phyloP scores from a whole-genome alignment of 1,140 invertebrate species.

The Bursaphelenchus mucronatus region DNA sequence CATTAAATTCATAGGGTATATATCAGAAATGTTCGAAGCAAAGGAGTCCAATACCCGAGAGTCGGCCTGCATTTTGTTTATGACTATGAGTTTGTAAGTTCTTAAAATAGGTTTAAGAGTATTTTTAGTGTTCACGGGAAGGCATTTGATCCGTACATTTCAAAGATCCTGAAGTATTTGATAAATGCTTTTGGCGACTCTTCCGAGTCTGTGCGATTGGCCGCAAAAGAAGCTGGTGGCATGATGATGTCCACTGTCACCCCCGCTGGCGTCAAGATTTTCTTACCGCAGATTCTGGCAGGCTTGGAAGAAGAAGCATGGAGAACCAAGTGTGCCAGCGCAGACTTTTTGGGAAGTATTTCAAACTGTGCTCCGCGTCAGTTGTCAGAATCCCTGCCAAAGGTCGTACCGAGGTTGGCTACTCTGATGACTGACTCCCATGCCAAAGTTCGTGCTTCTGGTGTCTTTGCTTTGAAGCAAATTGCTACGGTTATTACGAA shows the following conservation, averaged over 20 bases:
- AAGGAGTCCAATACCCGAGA: constrained; percentile 12
- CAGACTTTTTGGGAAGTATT: constrained; percentile 86
- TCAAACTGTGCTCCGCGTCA: constrained; percentile 97
- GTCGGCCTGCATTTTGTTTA: constrained; percentile 18
- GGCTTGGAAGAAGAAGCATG: constrained; percentile 95
- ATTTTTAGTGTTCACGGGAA: constrained; percentile 9
- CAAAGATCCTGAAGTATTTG: constrained; percentile 89
- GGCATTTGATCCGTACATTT: constrained; percentile 96
- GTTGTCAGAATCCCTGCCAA: constrained; percentile 89
- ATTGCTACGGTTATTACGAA: constrained; percentile 92
- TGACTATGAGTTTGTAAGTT: constrained; percentile 23
- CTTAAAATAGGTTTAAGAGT: not conserved
- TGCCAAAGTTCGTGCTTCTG: constrained; percentile 92
- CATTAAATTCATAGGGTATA: constrained; percentile 85
- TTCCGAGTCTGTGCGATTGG: constrained; percentile 72
- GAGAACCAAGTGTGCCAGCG: constrained; percentile 94
- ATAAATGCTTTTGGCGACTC: constrained; percentile 90
- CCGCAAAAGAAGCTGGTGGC: constrained; percentile 87
- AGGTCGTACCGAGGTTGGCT: constrained; percentile 94
- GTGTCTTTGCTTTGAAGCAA: constrained; percentile 85
- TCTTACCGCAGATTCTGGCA: constrained; percentile 79
- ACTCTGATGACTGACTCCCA: constrained; percentile 96
- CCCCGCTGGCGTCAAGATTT: constrained; percentile 91
- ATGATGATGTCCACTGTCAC: constrained; percentile 94
- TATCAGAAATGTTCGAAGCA: constrained; percentile 66